phyloP scores from a whole-genome alignment of 2,113 vertebrate genomes.

The Paradoxurus hermaphroditus region DNA sequence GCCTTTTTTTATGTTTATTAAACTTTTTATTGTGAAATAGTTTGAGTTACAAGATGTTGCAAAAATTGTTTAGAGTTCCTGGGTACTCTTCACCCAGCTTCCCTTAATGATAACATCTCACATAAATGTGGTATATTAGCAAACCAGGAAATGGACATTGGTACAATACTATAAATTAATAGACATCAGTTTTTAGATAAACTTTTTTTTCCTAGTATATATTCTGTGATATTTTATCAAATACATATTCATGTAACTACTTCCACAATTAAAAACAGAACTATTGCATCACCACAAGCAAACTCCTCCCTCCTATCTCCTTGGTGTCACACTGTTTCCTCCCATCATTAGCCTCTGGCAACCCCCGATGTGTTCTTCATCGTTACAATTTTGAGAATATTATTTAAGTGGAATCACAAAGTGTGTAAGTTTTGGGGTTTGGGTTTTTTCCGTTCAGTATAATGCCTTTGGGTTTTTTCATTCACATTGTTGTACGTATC shows the following conservation, averaged over 20 bases:
- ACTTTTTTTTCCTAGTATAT: not conserved
- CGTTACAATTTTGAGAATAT: not conserved
- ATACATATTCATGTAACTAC: not conserved
- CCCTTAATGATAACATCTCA: not conserved
- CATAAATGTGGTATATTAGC: not conserved
- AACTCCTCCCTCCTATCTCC: not conserved
- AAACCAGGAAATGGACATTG: not conserved
- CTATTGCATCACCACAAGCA: not conserved
- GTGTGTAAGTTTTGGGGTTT: not conserved
- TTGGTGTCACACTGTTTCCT: not conserved
- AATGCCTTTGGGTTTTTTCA: not conserved
- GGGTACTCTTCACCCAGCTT: not conserved
- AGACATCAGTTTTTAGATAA: not conserved
- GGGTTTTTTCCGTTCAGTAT: not conserved
- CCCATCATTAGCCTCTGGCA: not conserved
- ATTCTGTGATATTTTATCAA: not conserved
- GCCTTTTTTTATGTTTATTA: not conserved
- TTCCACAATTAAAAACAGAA: not conserved
- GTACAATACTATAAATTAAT: not conserved
- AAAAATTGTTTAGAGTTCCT: not conserved
- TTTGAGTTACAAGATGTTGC: not conserved
- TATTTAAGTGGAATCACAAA: not conserved
- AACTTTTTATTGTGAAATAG: slow-evolving; percentile 14
- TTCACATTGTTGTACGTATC: not conserved
- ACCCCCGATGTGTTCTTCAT: not conserved